Percentiles rank a stretch among this genome's conserved stretches.
Conservation (phyloP, 64 coral and sea anemone genomes). For the Stichodactyla mertensii region DNA sequence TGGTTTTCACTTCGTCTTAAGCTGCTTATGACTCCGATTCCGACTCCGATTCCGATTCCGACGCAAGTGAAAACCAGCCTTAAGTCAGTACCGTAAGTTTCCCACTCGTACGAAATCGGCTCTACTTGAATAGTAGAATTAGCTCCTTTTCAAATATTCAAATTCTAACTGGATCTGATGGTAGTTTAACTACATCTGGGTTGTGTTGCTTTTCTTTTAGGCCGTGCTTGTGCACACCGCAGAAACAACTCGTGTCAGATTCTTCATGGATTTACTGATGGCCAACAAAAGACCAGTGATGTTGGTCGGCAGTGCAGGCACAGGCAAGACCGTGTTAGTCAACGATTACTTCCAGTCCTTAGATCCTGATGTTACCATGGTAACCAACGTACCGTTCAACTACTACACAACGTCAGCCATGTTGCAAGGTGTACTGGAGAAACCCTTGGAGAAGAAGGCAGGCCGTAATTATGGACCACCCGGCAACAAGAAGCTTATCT, state of each 20-base stretch:
- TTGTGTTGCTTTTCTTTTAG: slow-evolving; percentile 7
- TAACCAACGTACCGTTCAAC: slow-evolving; percentile 95
- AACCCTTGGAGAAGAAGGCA: slow-evolving; percentile 96
- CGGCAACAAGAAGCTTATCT: slow-evolving; percentile 90
- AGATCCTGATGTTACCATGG: slow-evolving; percentile 86
- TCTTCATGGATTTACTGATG: slow-evolving; percentile 99
- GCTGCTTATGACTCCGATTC: too few relatives aligned
- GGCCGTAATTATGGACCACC: slow-evolving; percentile 97
- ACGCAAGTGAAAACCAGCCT: too few relatives aligned
- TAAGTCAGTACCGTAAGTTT: too few relatives aligned
- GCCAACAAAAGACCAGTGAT: slow-evolving; percentile 90
- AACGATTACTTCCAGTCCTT: slow-evolving; percentile 84
- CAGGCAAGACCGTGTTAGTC: slow-evolving; percentile 93
- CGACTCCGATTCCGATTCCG: too few relatives aligned
- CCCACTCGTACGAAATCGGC: too few relatives aligned
- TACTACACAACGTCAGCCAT: slow-evolving; percentile 99
- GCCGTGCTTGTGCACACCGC: slow-evolving; percentile 95
- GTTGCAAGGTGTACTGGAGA: slow-evolving; percentile 91
- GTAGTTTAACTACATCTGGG: too few relatives aligned
- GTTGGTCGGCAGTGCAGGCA: slow-evolving; percentile 97
- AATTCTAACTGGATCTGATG: too few relatives aligned
- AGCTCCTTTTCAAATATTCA: too few relatives aligned
- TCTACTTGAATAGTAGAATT: too few relatives aligned
- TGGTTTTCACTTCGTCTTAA: too few relatives aligned
- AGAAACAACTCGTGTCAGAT: slow-evolving; percentile 94